Percentiles rank a stretch among this genome's conserved stretches.
phyloP scores from a whole-genome alignment of 2,888 invertebrate genomes.

The Myopa tessellatipennis region DNA sequence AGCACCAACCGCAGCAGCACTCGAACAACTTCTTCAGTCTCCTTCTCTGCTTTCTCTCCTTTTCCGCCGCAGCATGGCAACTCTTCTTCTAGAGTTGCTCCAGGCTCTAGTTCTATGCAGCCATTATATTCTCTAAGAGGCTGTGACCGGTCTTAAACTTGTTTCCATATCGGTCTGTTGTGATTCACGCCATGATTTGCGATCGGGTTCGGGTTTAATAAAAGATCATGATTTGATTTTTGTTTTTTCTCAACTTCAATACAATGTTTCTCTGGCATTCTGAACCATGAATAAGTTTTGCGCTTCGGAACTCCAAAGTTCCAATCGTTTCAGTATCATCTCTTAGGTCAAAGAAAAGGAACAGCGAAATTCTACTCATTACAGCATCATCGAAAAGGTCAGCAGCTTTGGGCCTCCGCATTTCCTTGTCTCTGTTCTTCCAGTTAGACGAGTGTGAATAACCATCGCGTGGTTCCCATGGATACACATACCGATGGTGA shows the following conservation, averaged over 20 bases:
- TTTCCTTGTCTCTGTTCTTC: neutral
- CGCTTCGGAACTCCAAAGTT: neutral
- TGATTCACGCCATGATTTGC: slow-evolving; percentile 35
- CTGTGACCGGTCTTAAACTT: slow-evolving; percentile 29
- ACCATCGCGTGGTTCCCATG: slow-evolving; percentile 7
- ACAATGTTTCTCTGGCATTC: neutral
- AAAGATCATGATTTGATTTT: slow-evolving; percentile 11
- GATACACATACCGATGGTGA: neutral
- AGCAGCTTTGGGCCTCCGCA: neutral
- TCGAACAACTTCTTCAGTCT: too few species aligned
- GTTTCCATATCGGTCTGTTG: slow-evolving; percentile 31
- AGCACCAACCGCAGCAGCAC: neutral
- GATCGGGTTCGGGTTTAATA: neutral
- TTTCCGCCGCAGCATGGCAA: neutral
- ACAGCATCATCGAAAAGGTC: slow-evolving; percentile 1
- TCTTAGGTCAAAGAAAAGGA: neutral
- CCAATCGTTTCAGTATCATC: too few species aligned
- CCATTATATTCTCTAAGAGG: neutral
- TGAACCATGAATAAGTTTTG: neutral
- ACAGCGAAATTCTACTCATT: neutral
- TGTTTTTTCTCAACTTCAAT: neutral
- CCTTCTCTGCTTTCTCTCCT: neutral
- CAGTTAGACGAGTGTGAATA: neutral
- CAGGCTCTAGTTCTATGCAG: slow-evolving; percentile 5
- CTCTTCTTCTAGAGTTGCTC: neutral